Evolutionary conservation across 2,888 invertebrate genomes (phyloP).

Genomic region (Aphodius sticticus): DNA sequence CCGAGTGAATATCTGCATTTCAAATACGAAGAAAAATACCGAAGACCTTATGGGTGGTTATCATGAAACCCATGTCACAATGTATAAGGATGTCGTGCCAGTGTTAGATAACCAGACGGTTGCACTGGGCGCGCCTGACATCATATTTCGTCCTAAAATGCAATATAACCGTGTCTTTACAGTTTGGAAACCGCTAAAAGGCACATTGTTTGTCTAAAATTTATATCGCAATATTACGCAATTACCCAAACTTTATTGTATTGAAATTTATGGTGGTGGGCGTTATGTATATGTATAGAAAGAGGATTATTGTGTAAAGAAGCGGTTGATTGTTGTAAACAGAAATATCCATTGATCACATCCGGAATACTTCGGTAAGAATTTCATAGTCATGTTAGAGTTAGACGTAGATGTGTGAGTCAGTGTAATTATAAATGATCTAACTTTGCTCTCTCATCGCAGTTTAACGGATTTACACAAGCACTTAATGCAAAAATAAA

Average conservation of each 20-base stretch:
- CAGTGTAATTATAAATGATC: not conserved
- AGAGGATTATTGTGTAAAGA: not conserved
- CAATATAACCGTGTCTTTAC: not conserved
- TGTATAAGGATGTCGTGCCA: constrained; percentile 4
- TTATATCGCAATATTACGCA: not conserved
- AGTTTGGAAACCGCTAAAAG: not conserved
- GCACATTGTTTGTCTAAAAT: not conserved
- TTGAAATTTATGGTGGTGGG: not conserved
- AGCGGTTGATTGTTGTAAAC: not conserved
- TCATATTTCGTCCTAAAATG: constrained; percentile 4
- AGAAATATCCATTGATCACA: not conserved
- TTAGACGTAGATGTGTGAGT: not conserved
- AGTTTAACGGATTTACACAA: not conserved
- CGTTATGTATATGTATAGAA: not conserved
- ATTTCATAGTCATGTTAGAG: not conserved
- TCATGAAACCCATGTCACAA: not conserved
- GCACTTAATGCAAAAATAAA: too few relatives aligned
- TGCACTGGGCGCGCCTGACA: not conserved
- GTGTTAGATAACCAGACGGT: not conserved
- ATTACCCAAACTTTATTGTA: not conserved
- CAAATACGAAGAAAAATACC: constrained; percentile 18
- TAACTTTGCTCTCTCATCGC: not conserved
- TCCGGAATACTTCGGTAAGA: not conserved
- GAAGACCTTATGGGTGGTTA: not conserved
- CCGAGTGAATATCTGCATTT: constrained; percentile 19